Evolutionary conservation across 2,888 invertebrate genomes (phyloP).

Genomic region (Chalcis sispes): DNA sequence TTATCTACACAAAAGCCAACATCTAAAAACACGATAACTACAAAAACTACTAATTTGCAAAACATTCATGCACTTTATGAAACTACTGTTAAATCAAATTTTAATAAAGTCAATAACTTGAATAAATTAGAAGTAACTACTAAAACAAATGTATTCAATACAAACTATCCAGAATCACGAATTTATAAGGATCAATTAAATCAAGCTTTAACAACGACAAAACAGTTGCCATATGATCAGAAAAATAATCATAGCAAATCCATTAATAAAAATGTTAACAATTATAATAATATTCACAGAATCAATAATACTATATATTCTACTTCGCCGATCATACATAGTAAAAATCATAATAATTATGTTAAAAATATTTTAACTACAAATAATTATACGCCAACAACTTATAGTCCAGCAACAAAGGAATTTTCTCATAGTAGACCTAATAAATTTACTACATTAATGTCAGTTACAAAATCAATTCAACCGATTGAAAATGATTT

Average conservation of each 20-base stretch:
- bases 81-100: constrained; percentile 58
- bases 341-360: constrained; percentile 62
- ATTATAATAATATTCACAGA: constrained; percentile 53
- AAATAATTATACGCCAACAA: constrained; percentile 77
- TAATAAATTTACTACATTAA: constrained; percentile 62
- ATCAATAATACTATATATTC: constrained; percentile 54
- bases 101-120: too few species aligned
- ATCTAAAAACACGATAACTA: not conserved
- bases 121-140: constrained; percentile 19
- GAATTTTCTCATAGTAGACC: constrained; percentile 62
- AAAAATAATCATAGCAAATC: constrained; percentile 16
- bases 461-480: constrained; percentile 59
- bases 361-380: constrained; percentile 57
- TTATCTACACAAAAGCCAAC: constrained; percentile 8
- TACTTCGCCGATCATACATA: constrained; percentile 59
- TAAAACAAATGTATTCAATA: constrained; percentile 20
- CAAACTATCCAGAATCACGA: constrained; percentile 23
- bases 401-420: constrained; percentile 73
- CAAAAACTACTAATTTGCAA: constrained; percentile 45
- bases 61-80: too few species aligned
- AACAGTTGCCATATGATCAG: not conserved
- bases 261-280: constrained; percentile 14
- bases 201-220: not conserved
- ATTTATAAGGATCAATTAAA: not conserved
- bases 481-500: constrained; percentile 65